These are phyloP conservation scores for Brachystomella parvula DNA, from an alignment of 1,140 invertebrate species.

Conservation along the genomic window DNA sequence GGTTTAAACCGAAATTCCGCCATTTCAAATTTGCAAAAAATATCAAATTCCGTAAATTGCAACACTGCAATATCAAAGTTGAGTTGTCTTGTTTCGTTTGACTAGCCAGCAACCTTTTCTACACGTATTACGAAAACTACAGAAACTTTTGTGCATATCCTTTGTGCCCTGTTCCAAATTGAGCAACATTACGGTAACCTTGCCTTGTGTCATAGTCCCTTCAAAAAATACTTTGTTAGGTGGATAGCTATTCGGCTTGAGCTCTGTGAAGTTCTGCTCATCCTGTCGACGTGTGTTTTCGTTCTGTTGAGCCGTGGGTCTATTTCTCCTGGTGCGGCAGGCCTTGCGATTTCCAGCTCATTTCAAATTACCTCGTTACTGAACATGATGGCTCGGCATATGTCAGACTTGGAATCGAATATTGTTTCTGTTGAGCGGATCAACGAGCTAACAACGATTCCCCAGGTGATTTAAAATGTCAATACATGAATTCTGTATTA, in stretches of 20 bases:
- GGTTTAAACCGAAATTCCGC: too few species aligned
- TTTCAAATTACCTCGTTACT: slow-evolving; percentile 55
- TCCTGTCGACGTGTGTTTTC: slow-evolving; percentile 80
- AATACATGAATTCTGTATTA: not conserved
- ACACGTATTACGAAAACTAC: too few species aligned
- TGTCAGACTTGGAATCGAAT: slow-evolving; percentile 56
- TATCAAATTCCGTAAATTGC: too few species aligned
- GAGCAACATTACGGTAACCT: too few species aligned
- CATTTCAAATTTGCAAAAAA: too few species aligned
- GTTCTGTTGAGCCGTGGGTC: slow-evolving; percentile 63
- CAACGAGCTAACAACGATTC: slow-evolving; percentile 49
- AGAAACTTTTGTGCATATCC: too few species aligned
- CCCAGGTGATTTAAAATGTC: too few species aligned
- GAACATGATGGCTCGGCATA: slow-evolving; percentile 55
- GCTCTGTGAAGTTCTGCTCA: slow-evolving; percentile 83
- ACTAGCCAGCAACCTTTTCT: too few species aligned
- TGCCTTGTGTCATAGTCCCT: too few species aligned
- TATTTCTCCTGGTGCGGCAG: slow-evolving; percentile 67
- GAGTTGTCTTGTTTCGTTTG: too few species aligned
- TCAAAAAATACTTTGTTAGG: slow-evolving; percentile 35
- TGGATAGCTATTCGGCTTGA: slow-evolving; percentile 65
- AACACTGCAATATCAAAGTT: too few species aligned
- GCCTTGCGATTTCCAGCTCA: slow-evolving; percentile 82
- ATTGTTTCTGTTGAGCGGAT: slow-evolving; percentile 58
- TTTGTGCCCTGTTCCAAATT: too few species aligned